Percentiles rank a stretch among this genome's conserved stretches.
Conservation (phyloP, 2,797 vertebrate genomes). For the Potorous gilbertii region DNA sequence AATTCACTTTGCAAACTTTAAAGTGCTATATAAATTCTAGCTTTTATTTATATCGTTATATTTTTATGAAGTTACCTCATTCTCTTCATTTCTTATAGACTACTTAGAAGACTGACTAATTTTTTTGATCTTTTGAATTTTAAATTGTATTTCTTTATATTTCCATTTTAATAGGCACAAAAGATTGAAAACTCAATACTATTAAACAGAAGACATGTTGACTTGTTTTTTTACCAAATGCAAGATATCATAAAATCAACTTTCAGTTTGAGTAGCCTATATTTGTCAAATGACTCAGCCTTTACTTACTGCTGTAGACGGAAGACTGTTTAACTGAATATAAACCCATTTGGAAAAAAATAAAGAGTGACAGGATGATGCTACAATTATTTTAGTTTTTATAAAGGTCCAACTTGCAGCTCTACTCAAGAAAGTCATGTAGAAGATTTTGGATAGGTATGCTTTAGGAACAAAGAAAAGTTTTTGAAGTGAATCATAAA, state of each 20-base stretch:
- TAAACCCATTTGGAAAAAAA: conserved; percentile 37
- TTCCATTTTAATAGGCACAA: neutral
- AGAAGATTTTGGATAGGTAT: conserved; percentile 39
- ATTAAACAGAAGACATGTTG: neutral
- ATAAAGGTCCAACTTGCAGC: neutral
- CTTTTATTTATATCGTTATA: neutral
- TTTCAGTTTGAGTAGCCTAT: neutral
- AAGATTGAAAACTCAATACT: neutral
- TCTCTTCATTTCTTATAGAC: neutral
- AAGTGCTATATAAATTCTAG: neutral
- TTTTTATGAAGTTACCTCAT: neutral
- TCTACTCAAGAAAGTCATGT: neutral
- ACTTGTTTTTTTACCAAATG: neutral
- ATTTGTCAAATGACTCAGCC: neutral
- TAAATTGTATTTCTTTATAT: neutral
- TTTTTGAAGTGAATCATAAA: conserved; percentile 47
- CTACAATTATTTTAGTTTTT: neutral
- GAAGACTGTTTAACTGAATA: neutral
- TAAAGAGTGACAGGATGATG: neutral
- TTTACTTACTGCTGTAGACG: neutral
- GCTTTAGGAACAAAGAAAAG: conserved; percentile 1
- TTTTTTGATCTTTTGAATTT: neutral
- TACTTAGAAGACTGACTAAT: neutral
- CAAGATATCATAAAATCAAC: neutral
- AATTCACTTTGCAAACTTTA: neutral